Evolutionary conservation across 2,888 invertebrate genomes (phyloP).

Genomic region (Macroteleia sp.): DNA sequence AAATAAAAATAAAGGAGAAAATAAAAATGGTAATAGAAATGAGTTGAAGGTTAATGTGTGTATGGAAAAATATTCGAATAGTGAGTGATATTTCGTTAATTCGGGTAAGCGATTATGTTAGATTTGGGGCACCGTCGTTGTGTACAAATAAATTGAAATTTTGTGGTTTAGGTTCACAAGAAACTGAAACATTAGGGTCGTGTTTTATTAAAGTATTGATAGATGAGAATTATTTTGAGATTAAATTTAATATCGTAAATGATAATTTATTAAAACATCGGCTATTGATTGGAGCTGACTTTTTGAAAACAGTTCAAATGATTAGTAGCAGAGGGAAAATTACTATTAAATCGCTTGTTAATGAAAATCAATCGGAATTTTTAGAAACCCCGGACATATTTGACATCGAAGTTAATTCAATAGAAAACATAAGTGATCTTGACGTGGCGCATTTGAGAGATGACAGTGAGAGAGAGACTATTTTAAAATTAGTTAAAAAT

Average conservation of each 20-base stretch:
- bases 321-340: neutral
- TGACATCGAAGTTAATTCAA: neutral
- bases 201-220: neutral
- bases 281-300: neutral
- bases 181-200: neutral
- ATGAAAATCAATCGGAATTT: neutral
- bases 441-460: neutral
- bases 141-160: neutral
- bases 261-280: neutral
- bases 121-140: neutral
- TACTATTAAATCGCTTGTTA: neutral
- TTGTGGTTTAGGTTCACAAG: neutral
- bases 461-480: neutral
- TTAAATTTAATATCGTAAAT: neutral
- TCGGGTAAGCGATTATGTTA: neutral
- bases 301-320: conserved; percentile 1
- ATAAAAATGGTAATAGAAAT: neutral
- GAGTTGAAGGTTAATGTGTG: neutral
- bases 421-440: neutral
- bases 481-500: neutral
- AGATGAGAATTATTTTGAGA: neutral
- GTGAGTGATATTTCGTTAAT: neutral
- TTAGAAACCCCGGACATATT: neutral
- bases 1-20: neutral
- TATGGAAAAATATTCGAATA: neutral